Evolutionary conservation across 2,888 invertebrate species (phyloP).

Genomic region (Torymus texanus): DNA sequence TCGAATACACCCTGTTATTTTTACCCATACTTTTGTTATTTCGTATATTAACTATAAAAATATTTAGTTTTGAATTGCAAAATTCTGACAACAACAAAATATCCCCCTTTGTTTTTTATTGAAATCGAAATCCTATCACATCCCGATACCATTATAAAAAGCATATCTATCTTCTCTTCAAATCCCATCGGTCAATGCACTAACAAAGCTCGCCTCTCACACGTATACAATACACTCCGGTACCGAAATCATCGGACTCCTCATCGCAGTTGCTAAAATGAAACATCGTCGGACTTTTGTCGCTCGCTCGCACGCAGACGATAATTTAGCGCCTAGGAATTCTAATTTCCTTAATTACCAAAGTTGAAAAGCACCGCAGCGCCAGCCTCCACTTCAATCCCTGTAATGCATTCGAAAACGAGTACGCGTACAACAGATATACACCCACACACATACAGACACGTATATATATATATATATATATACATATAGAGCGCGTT

Average conservation of each 20-base stretch:
- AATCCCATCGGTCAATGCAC: too few species aligned
- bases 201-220: neutral
- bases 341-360: constrained; percentile 56
- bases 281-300: constrained; percentile 44
- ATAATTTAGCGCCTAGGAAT: constrained; percentile 50
- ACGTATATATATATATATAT: too few species aligned
- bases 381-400: constrained; percentile 46
- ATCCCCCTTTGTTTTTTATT: too few species aligned
- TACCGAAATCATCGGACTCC: neutral
- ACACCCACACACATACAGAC: too few species aligned
- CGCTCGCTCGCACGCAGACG: neutral
- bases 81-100: too few species aligned
- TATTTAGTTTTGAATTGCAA: too few species aligned
- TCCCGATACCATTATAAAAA: too few species aligned
- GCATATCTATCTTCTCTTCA: too few species aligned
- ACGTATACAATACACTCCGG: neutral
- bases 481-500: neutral
- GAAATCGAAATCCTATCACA: too few species aligned
- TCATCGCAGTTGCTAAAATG: constrained; percentile 29
- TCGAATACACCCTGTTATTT: too few species aligned
- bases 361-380: constrained; percentile 55
- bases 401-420: constrained; percentile 43
- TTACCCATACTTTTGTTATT: too few species aligned
- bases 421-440: constrained; percentile 5
- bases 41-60: too few species aligned